phyloP scores from a whole-genome alignment of 2,797 vertebrate species.

The Hapalemur alaotrensis region DNA sequence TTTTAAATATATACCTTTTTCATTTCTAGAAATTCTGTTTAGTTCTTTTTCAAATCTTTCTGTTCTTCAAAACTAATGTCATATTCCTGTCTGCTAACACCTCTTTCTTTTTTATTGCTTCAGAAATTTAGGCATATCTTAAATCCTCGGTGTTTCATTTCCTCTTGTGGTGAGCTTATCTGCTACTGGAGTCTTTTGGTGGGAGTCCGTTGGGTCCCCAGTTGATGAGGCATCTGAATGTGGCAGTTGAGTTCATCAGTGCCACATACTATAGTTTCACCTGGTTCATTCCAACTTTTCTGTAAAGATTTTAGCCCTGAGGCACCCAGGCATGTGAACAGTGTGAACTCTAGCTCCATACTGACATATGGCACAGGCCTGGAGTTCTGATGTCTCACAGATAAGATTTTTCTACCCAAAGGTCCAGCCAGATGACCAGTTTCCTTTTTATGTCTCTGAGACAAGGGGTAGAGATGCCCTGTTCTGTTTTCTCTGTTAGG shows the following conservation, averaged over 20 bases:
- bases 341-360: background rate
- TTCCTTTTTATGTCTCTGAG: background rate
- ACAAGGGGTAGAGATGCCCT: background rate
- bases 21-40: background rate
- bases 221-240: background rate
- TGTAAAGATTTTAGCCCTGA: background rate
- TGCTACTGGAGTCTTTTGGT: background rate
- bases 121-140: background rate
- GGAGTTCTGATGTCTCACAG: background rate
- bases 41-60: background rate
- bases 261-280: background rate
- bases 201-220: background rate
- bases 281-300: background rate
- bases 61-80: background rate
- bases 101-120: background rate
- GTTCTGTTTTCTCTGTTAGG: background rate
- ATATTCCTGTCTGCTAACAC: background rate
- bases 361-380: background rate
- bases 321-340: background rate
- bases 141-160: background rate
- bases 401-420: background rate
- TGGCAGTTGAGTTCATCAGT: background rate
- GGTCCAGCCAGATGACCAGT: background rate
- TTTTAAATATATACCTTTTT: background rate
- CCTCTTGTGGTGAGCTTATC: background rate